Evolutionary conservation across 2,888 invertebrate species (phyloP).

Genomic region (Belgica antarctica): DNA sequence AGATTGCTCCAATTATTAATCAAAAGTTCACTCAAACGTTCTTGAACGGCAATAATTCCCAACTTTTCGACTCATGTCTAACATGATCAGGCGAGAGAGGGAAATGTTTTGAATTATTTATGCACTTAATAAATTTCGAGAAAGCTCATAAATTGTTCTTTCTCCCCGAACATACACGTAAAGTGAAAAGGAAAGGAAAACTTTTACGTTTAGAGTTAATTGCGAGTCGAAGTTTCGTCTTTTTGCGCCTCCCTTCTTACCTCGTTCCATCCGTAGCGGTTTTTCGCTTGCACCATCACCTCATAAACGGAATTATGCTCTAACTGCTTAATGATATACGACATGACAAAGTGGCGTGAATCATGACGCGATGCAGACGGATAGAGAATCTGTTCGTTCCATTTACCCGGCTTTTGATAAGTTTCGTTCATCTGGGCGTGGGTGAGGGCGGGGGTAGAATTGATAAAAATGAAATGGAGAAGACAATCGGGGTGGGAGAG

Average conservation of each 20-base stretch:
- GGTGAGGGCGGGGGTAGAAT: background rate
- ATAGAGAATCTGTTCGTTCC: constrained; percentile 61
- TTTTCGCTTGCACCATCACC: constrained; percentile 71
- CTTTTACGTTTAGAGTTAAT: constrained; percentile 22
- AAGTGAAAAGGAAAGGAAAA: background rate
- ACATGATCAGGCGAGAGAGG: background rate
- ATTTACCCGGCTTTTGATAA: constrained; percentile 68
- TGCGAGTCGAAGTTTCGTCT: background rate
- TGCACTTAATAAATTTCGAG: constrained; percentile 38
- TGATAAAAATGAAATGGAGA: background rate
- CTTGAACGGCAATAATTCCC: background rate
- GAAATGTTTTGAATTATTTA: constrained; percentile 41
- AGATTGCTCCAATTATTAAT: background rate
- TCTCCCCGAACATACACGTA: constrained; percentile 31
- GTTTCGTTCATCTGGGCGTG: constrained; percentile 65
- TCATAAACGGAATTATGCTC: constrained; percentile 69
- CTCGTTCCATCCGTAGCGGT: constrained; percentile 73
- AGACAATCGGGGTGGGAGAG: background rate
- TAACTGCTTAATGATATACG: constrained; percentile 64
- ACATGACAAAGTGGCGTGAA: constrained; percentile 57
- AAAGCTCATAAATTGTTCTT: constrained; percentile 32
- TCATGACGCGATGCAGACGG: constrained; percentile 53
- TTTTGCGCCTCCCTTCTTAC: constrained; percentile 51
- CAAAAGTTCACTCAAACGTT: background rate
- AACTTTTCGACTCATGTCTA: background rate